These are phyloP conservation scores for Ptilodon capucinus DNA, from an alignment of 2,888 invertebrate genomes.

Conservation along the genomic window DNA sequence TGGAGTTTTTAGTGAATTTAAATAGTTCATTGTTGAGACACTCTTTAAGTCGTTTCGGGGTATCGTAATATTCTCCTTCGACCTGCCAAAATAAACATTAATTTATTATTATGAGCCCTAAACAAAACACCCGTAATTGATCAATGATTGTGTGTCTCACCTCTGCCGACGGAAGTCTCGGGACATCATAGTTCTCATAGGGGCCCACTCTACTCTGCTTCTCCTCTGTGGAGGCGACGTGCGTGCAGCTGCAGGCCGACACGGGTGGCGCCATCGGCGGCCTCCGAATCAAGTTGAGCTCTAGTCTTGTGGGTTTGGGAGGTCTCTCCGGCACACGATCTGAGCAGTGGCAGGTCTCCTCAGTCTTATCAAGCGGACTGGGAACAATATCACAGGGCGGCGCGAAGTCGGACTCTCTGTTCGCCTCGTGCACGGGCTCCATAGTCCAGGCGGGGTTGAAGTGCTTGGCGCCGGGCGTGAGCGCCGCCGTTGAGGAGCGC, in stretches of 20 bases:
- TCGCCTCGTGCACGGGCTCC: conserved; percentile 60
- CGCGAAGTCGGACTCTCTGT: conserved; percentile 5
- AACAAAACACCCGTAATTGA: neutral
- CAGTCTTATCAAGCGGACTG: conserved; percentile 44
- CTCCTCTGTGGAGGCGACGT: conserved; percentile 39
- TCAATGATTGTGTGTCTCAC: conserved; percentile 48
- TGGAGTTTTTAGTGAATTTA: conserved; percentile 73
- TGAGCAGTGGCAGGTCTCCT: conserved; percentile 46
- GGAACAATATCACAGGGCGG: conserved; percentile 23
- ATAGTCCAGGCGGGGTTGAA: conserved; percentile 84
- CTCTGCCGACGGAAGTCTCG: conserved; percentile 82
- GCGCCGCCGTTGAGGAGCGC: conserved; percentile 83
- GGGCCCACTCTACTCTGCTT: conserved; percentile 72
- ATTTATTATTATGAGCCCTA: neutral
- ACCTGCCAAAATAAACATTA: conserved; percentile 39
- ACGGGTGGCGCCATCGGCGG: conserved; percentile 48
- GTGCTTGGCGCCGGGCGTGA: conserved; percentile 74
- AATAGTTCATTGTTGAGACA: conserved; percentile 81
- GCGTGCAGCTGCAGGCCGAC: conserved; percentile 46
- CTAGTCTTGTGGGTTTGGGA: conserved; percentile 75
- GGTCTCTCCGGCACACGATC: conserved; percentile 83
- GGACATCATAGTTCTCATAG: conserved; percentile 91
- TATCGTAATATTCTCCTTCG: conserved; percentile 87
- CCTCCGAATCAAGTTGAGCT: conserved; percentile 57
- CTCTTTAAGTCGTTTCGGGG: conserved; percentile 87